phyloP scores from a whole-genome alignment of 2,113 vertebrate genomes.

The Acanthochromis polyacanthus region DNA sequence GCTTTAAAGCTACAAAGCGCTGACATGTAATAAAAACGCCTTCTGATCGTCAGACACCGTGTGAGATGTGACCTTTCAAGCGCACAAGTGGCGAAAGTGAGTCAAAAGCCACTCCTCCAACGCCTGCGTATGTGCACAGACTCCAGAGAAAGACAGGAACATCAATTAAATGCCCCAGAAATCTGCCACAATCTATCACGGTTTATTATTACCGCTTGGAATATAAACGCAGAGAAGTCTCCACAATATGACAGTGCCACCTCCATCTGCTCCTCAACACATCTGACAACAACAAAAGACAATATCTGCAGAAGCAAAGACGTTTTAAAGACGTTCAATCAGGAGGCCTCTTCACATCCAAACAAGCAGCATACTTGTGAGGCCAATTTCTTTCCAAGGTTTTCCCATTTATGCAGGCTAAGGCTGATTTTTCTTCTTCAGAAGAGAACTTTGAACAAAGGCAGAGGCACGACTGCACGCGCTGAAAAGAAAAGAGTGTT shows the following conservation, averaged over 20 bases:
- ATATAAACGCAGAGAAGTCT: neutral
- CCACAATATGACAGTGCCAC: neutral
- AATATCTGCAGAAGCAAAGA: conserved; percentile 1
- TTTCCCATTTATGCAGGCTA: conserved; percentile 24
- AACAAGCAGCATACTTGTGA: neutral
- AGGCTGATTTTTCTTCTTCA: neutral
- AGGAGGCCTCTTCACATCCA: neutral
- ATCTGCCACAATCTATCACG: conserved; percentile 56
- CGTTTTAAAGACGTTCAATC: neutral
- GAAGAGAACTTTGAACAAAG: conserved; percentile 21
- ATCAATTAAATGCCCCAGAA: conserved; percentile 57
- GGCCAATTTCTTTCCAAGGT: neutral
- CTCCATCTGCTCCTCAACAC: conserved; percentile 17
- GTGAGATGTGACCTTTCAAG: conserved; percentile 70
- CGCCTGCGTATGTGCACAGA: conserved; percentile 29
- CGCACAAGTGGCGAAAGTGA: conserved; percentile 43
- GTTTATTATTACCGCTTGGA: conserved; percentile 33
- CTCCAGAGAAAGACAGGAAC: conserved; percentile 40
- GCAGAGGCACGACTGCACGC: neutral
- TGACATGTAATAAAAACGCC: conserved; percentile 64
- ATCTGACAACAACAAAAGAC: neutral
- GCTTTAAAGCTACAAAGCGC: conserved; percentile 45
- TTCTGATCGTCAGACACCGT: conserved; percentile 37
- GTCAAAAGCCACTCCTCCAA: conserved; percentile 18
- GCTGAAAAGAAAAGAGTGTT: conserved; percentile 7